These are phyloP conservation scores for Drosophila melanica DNA, from an alignment of 1,140 invertebrate species.

Conservation along the genomic window DNA sequence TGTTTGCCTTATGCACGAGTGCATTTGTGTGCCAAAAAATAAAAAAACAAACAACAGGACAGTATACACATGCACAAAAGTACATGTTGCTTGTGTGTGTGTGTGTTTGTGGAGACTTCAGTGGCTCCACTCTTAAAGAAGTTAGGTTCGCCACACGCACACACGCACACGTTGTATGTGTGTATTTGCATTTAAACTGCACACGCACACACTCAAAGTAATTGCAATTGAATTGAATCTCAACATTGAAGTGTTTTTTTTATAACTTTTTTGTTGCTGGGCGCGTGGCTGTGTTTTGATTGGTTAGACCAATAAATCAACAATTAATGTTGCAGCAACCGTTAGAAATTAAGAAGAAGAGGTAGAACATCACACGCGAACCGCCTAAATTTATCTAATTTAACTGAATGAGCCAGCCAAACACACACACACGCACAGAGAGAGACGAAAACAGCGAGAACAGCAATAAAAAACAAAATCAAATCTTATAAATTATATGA, in stretches of 20 bases:
- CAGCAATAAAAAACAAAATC: slow-evolving; percentile 13
- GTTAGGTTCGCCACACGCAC: slow-evolving; percentile 8
- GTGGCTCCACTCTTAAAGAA: slow-evolving; percentile 12
- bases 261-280: slow-evolving; percentile 2
- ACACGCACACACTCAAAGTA: neutral
- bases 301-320: slow-evolving; percentile 1
- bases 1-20: slow-evolving; percentile 2
- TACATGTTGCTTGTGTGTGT: neutral
- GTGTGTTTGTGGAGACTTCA: slow-evolving; percentile 9
- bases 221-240: slow-evolving; percentile 32
- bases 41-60: slow-evolving; percentile 1
- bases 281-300: slow-evolving; percentile 22
- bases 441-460: slow-evolving; percentile 7
- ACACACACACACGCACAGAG: slow-evolving; percentile 18
- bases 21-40: slow-evolving; percentile 9
- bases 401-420: slow-evolving; percentile 32
- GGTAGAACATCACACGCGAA: slow-evolving; percentile 26
- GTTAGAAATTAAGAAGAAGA: slow-evolving; percentile 1
- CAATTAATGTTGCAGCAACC: slow-evolving; percentile 2
- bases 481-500: slow-evolving; percentile 14
- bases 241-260: slow-evolving; percentile 1
- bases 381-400: slow-evolving; percentile 40
- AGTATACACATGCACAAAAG: neutral
- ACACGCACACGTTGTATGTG: slow-evolving; percentile 22
- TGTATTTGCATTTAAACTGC: slow-evolving; percentile 20